phyloP scores from a whole-genome alignment of 2,113 vertebrate species.

The Talpa occidentalis region DNA sequence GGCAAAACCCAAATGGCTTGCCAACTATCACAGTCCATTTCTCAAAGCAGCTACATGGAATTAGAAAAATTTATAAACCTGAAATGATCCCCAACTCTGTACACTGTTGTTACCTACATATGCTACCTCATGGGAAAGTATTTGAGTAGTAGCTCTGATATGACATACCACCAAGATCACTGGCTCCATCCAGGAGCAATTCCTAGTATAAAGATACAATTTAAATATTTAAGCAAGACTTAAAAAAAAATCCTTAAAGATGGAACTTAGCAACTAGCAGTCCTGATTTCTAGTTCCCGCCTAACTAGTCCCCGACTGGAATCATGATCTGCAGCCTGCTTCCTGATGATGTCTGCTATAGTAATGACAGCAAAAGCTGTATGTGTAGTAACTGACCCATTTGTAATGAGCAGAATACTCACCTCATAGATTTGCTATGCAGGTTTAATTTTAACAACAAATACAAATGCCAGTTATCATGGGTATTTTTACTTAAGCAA shows the following conservation, averaged over 20 bases:
- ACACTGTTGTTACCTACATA: not conserved
- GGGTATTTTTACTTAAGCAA: not conserved
- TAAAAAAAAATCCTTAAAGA: slow-evolving; percentile 47
- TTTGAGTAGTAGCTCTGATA: not conserved
- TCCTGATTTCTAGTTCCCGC: not conserved
- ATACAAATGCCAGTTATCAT: not conserved
- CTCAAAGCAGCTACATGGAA: not conserved
- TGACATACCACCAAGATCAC: not conserved
- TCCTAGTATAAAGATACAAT: not conserved
- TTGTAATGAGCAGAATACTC: too few species aligned
- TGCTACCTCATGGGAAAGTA: not conserved
- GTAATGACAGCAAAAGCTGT: not conserved
- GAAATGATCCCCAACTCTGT: not conserved
- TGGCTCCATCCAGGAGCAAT: not conserved
- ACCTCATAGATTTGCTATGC: not conserved
- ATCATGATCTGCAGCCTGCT: not conserved
- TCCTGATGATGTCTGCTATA: not conserved
- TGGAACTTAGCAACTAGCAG: not conserved
- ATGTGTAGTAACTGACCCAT: not conserved
- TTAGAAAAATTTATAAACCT: not conserved
- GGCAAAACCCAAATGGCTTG: slow-evolving; percentile 19
- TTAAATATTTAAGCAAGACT: not conserved
- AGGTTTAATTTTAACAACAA: not conserved
- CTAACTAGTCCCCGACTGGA: not conserved
- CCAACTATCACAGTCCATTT: not conserved